phyloP scores from a whole-genome alignment of 2,797 vertebrate genomes.

The Sebastes minor region DNA sequence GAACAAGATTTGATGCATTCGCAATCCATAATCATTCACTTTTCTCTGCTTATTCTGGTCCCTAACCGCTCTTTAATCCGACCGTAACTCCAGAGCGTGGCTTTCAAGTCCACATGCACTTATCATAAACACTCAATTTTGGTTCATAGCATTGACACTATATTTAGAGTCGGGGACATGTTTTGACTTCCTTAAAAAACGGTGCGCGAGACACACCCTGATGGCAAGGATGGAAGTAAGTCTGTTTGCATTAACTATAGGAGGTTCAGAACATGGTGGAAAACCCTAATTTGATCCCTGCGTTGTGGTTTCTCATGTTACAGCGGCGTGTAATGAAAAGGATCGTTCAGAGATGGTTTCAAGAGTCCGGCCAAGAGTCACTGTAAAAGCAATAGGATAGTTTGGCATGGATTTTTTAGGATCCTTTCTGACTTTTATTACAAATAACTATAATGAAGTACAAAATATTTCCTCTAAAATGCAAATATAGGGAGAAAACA shows the following conservation, averaged over 20 bases:
- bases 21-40: slow-evolving; percentile 41
- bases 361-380: neutral
- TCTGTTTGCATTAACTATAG: slow-evolving; percentile 56
- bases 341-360: slow-evolving; percentile 18
- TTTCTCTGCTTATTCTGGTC: slow-evolving; percentile 40
- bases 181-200: slow-evolving; percentile 34
- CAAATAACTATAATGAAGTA: neutral
- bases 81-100: slow-evolving; percentile 35
- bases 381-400: neutral
- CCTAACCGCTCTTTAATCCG: slow-evolving; percentile 50
- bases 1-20: slow-evolving; percentile 12
- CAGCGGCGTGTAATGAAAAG: slow-evolving; percentile 37
- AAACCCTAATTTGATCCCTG: slow-evolving; percentile 61
- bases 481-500: neutral
- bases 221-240: slow-evolving; percentile 39
- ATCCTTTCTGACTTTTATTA: neutral
- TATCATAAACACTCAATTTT: slow-evolving; percentile 71
- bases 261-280: slow-evolving; percentile 32
- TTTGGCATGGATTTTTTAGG: neutral
- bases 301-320: slow-evolving; percentile 27
- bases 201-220: slow-evolving; percentile 51
- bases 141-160: slow-evolving; percentile 51
- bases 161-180: slow-evolving; percentile 52
- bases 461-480: neutral
- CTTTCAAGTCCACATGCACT: slow-evolving; percentile 46